Evolutionary conservation across 2,113 vertebrate species (phyloP).

Genomic region (Larimichthys polyactis): DNA sequence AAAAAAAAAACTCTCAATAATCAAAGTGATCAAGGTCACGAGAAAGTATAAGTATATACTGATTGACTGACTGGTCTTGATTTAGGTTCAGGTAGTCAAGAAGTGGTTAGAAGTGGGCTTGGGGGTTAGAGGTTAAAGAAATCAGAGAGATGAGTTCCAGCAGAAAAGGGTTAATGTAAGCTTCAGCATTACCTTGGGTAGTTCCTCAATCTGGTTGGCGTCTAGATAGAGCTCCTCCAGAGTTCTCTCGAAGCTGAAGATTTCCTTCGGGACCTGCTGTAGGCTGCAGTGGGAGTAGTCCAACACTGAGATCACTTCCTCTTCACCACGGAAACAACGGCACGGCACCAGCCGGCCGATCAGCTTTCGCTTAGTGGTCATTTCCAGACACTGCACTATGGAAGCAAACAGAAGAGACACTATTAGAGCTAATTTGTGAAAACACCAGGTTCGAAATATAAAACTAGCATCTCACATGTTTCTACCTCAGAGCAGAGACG

Average conservation of each 20-base stretch:
- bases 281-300: conserved; percentile 99
- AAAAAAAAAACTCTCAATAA: too few relatives aligned
- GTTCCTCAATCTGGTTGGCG: conserved; percentile 99
- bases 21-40: too few relatives aligned
- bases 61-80: background rate
- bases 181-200: conserved; percentile 91
- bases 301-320: conserved; percentile 97
- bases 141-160: background rate
- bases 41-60: too few relatives aligned
- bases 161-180: background rate
- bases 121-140: background rate
- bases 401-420: conserved; percentile 32
- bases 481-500: too few relatives aligned
- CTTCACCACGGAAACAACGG: conserved; percentile 98
- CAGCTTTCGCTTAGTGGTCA: conserved; percentile 98
- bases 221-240: conserved; percentile 99
- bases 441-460: background rate
- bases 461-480: too few relatives aligned
- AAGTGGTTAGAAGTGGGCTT: background rate
- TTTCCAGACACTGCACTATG: conserved; percentile 97
- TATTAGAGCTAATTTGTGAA: background rate
- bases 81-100: background rate
- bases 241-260: conserved; percentile 97
- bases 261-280: conserved; percentile 99
- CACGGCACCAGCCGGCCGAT: conserved; percentile 99